Evolutionary conservation across 2,113 vertebrate genomes (phyloP).

Genomic region (Gallinago undulata): DNA sequence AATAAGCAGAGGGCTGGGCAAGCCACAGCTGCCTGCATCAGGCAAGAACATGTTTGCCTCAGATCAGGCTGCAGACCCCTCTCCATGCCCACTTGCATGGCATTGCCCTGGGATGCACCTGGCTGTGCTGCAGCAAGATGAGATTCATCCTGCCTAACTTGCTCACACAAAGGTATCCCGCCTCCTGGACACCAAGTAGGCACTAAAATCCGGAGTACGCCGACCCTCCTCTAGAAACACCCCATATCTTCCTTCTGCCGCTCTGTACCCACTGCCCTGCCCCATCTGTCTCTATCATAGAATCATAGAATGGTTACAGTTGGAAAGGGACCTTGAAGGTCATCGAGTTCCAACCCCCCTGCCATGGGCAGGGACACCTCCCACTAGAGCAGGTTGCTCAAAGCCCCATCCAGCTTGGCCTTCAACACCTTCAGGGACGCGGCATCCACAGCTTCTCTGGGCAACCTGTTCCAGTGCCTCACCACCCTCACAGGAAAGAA

Average conservation of each 20-base stretch:
- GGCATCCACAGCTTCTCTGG: no score
- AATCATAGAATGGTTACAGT: no score
- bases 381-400: no score
- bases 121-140: not conserved
- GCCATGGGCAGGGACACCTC: no score
- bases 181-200: rapidly evolving
- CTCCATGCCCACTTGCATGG: not conserved
- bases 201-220: not conserved
- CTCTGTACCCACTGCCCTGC: rapidly evolving
- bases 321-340: no score
- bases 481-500: no score
- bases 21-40: not conserved
- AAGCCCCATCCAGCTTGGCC: no score
- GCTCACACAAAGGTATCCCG: not conserved
- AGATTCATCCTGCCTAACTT: not conserved
- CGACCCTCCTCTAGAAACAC: rapidly evolving
- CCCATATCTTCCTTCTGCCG: rapidly evolving
- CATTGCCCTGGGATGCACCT: not conserved
- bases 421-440: no score
- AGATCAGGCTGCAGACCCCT: not conserved
- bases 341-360: no score
- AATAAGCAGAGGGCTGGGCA: not conserved
- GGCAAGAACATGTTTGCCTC: rapidly evolving
- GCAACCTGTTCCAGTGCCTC: no score
- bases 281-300: not conserved